Evolutionary conservation across 2,113 vertebrate genomes (phyloP).

Genomic region (Sorex araneus): DNA sequence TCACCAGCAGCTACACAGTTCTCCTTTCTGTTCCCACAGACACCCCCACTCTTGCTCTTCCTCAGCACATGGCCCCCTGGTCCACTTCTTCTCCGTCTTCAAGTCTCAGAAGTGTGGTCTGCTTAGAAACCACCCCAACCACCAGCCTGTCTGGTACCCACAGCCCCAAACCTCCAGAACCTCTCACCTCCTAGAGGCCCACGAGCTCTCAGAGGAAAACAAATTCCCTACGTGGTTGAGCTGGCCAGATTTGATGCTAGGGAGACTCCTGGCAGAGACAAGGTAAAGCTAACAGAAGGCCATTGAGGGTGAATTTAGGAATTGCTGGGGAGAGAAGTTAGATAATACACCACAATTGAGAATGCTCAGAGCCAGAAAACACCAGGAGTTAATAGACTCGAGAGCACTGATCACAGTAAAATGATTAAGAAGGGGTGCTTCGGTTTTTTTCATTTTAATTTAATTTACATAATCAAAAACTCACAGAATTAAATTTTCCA

Average conservation of each 20-base stretch:
- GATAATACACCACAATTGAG: no score
- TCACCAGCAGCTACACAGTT: background rate
- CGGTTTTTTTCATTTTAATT: conserved; percentile 48
- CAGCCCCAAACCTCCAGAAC: background rate
- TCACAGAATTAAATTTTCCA: conserved; percentile 9
- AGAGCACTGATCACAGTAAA: background rate
- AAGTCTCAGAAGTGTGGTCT: background rate
- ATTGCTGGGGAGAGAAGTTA: no score
- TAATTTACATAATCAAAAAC: conserved; percentile 1
- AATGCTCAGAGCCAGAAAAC: background rate
- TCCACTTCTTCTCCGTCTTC: background rate
- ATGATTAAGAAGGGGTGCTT: background rate
- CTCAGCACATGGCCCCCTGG: rapidly evolving
- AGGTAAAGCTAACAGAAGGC: background rate
- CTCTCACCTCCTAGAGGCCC: background rate
- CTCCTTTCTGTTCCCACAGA: background rate
- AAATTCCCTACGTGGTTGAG: background rate
- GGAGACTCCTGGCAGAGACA: background rate
- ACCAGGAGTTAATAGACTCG: background rate
- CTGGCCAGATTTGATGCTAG: background rate
- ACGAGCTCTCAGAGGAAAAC: background rate
- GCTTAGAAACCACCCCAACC: background rate
- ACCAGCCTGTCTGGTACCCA: background rate
- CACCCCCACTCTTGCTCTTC: background rate
- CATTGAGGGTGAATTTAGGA: background rate